These are phyloP conservation scores for Muntiacus muntjak DNA, from an alignment of 2,113 vertebrate species.

Conservation along the genomic window DNA sequence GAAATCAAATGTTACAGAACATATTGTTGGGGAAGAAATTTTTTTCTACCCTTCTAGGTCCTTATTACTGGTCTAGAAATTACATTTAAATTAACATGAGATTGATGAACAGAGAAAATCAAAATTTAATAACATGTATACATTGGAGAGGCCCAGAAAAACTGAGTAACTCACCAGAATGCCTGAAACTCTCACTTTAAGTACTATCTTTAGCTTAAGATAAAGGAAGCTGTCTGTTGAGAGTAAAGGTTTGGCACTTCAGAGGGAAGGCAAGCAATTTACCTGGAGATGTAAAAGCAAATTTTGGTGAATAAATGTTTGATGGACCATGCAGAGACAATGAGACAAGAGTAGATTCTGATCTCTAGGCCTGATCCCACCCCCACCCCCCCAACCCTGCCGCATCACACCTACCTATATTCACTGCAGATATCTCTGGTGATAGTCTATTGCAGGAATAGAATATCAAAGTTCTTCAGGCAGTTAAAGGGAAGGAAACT, in stretches of 20 bases:
- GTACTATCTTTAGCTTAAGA: neutral
- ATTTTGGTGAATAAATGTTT: neutral
- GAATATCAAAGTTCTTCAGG: neutral
- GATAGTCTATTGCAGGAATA: neutral
- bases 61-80: neutral
- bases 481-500: neutral
- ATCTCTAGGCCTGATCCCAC: neutral
- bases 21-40: neutral
- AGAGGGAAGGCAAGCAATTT: neutral
- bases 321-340: neutral
- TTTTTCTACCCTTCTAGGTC: neutral
- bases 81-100: neutral
- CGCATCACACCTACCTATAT: neutral
- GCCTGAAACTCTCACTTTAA: neutral
- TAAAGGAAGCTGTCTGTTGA: neutral
- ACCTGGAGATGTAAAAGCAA: neutral
- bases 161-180: neutral
- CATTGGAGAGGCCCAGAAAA: neutral
- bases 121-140: neutral
- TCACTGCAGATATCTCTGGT: neutral
- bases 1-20: neutral
- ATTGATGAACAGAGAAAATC: neutral
- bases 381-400: fast-evolving
- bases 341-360: neutral
- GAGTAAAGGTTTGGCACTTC: neutral